Base-by-base conservation (phyloP, 2,888 invertebrate species). In the Drosophila falleni region DNA sequence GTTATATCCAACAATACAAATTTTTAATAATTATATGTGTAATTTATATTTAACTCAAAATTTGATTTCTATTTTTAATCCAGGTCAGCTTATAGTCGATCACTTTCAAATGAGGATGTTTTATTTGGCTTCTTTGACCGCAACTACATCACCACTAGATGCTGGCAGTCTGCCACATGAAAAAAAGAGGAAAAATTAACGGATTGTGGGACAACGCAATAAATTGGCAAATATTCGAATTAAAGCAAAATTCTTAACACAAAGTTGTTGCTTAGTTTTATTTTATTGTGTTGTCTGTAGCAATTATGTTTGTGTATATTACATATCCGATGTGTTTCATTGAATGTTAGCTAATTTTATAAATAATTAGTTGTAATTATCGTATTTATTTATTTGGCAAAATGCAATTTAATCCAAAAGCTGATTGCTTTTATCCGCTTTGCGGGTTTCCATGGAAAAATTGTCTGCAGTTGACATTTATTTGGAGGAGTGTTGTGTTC, bases 311-410 rank as follows among this genome's bases (percentile, higher is more conserved):
- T 54, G n/a, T 61, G 16, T 41, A 16, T 37, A 11, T 46, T 51
- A 58, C n/a, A 55, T 64, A 74, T 78, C 86, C 79, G 69, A 15
- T 66, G 67, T 61, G 68, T 66, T 65, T 62, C 67, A 50, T 64
- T 79, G 64, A 59, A 26, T 16, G 37, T 9, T 47, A 56, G 56
- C 51, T 68, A 70, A 70, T 65, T 68, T 72, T 54, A 61, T 83
- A 76, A 89, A 87, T 89, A 71, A 86, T 83, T 89, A 56, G 60
- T 64, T 50, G 70, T 64, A 76, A 83, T 88, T 81, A 83, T 39
- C 53, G 53, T 26, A 15, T 16, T 19, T 58, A 53, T 64, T 10
- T 61, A 4, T 6, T 13, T 16, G 49, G 13, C 33, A 26, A 62
- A 65, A 58, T 55, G 61, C 47, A 55, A 70, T 72, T 49, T n/a